Percentiles rank a stretch among this genome's conserved stretches.
Conservation (phyloP, 2,888 invertebrate species). For the Megaustenia siamemsis region DNA sequence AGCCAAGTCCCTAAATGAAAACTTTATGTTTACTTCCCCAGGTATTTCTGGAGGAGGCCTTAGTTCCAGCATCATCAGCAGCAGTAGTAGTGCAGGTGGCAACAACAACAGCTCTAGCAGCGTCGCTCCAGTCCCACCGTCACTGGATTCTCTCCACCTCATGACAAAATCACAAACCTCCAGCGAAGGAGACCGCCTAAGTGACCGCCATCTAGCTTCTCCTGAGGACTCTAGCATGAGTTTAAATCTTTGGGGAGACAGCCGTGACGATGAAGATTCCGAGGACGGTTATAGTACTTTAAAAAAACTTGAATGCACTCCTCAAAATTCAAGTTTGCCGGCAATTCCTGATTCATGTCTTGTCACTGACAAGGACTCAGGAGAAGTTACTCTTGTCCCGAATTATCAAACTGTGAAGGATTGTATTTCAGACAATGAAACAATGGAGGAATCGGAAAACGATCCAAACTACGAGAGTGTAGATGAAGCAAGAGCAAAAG, state of each 20-base stretch:
- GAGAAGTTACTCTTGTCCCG: constrained; percentile 61
- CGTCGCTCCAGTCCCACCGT: constrained; percentile 69
- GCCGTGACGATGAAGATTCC: constrained; percentile 36
- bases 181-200: constrained; percentile 55
- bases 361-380: constrained; percentile 44
- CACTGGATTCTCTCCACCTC: constrained; percentile 71
- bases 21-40: constrained; percentile 3
- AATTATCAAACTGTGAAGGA: constrained; percentile 68
- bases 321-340: constrained; percentile 46
- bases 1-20: too few species aligned
- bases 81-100: constrained; percentile 15
- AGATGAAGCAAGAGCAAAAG: constrained; percentile 70
- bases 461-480: constrained; percentile 76
- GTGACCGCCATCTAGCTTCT: constrained; percentile 57
- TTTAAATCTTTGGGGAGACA: constrained; percentile 13
- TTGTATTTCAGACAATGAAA: constrained; percentile 56
- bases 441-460: constrained; percentile 58
- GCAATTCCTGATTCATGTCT: neutral
- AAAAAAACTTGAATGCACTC: constrained; percentile 50
- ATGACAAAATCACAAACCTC: constrained; percentile 70
- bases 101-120: constrained; percentile 33
- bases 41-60: constrained; percentile 48
- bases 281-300: constrained; percentile 52
- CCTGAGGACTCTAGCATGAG: constrained; percentile 57
- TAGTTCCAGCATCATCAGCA: constrained; percentile 48